phyloP scores from a whole-genome alignment of 2,797 vertebrate species.

The Pelodytes ibericus region DNA sequence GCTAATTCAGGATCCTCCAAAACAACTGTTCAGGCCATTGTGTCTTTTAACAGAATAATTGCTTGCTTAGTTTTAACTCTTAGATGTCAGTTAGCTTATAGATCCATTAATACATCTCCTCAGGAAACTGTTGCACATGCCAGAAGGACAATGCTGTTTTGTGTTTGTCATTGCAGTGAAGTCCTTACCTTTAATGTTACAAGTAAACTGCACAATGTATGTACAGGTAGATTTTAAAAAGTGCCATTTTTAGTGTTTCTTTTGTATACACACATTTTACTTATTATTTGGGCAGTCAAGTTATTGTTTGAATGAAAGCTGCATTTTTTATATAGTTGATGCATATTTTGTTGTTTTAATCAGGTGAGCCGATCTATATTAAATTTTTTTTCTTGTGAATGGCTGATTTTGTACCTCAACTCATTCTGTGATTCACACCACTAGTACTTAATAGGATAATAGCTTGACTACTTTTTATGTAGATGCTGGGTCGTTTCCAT shows the following conservation, averaged over 20 bases:
- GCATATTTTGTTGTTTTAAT: constrained; percentile 44
- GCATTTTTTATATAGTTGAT: constrained; percentile 44
- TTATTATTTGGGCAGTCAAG: constrained; percentile 22
- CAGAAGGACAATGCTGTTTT: constrained; percentile 18
- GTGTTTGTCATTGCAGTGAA: constrained; percentile 25
- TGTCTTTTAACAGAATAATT: no score
- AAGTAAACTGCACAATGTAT: constrained; percentile 48
- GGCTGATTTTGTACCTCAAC: no score
- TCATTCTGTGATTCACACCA: no score
- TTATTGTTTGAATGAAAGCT: constrained; percentile 20
- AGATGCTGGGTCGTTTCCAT: constrained; percentile 29
- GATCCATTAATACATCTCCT: constrained; percentile 21
- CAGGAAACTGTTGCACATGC: constrained; percentile 40
- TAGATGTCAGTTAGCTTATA: neutral
- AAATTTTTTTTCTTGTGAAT: neutral
- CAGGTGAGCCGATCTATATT: constrained; percentile 6
- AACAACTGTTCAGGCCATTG: no score
- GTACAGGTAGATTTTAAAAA: constrained; percentile 34
- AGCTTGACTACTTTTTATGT: neutral
- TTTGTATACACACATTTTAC: constrained; percentile 28
- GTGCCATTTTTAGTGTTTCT: constrained; percentile 48
- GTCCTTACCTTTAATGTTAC: constrained; percentile 26
- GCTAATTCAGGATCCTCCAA: no score
- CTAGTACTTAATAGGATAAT: no score
- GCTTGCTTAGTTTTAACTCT: no score